Evolutionary conservation across 2,888 invertebrate genomes (phyloP).

Genomic region (Acanthosepion lycidas): DNA sequence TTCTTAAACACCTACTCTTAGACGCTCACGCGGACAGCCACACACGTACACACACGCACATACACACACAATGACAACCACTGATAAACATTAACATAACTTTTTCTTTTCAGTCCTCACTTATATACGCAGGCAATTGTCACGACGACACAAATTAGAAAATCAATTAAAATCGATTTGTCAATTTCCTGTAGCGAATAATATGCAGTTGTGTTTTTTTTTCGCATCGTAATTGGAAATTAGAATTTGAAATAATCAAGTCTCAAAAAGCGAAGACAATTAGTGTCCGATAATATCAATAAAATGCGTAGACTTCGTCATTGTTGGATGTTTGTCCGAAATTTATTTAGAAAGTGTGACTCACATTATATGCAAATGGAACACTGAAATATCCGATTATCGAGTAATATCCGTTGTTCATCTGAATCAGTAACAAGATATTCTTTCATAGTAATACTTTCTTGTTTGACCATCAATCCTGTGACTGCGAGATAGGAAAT

Average conservation of each 20-base stretch:
- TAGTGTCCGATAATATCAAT: constrained; percentile 4
- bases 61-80: neutral
- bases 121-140: neutral
- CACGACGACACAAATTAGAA: neutral
- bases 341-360: neutral
- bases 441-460: too few relatives aligned
- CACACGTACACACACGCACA: neutral
- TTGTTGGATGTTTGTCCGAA: neutral
- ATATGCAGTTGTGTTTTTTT: neutral
- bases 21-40: too few relatives aligned
- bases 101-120: too few relatives aligned
- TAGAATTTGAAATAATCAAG: neutral
- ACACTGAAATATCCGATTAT: neutral
- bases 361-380: neutral
- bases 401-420: neutral
- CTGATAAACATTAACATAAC: neutral
- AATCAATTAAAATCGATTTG: constrained; percentile 5
- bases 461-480: too few relatives aligned
- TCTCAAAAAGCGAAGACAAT: neutral
- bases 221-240: neutral
- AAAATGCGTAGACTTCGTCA: neutral
- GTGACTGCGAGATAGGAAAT: too few relatives aligned
- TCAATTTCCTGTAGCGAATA: neutral
- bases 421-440: too few relatives aligned
- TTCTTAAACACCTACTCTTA: too few relatives aligned